These are phyloP conservation scores for Drosophila repleta DNA, from an alignment of 1,140 invertebrate species.

Conservation along the genomic window DNA sequence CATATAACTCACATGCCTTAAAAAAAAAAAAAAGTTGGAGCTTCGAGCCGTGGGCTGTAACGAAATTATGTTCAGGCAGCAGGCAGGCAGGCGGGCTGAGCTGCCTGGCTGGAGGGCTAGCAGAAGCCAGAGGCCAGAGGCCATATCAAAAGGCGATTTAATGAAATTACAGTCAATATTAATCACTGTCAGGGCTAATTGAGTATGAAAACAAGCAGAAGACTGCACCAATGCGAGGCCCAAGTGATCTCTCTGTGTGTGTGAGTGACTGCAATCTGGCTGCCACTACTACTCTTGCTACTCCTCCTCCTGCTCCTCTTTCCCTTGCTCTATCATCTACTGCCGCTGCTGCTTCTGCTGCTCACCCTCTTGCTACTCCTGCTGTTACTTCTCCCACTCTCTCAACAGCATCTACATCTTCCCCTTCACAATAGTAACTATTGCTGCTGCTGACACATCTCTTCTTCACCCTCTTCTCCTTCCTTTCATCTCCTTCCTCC, in stretches of 20 bases:
- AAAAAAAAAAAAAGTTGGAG: not conserved
- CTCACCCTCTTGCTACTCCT: too few relatives aligned
- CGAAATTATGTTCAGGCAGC: conserved; percentile 59
- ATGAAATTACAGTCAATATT: conserved; percentile 80
- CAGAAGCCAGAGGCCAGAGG: conserved; percentile 13
- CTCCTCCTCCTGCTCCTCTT: too few relatives aligned
- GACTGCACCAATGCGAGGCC: not conserved
- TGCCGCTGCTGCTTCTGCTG: too few relatives aligned
- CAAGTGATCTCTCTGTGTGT: not conserved
- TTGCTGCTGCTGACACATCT: too few relatives aligned
- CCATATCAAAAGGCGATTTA: conserved; percentile 76
- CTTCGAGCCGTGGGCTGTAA: conserved; percentile 30
- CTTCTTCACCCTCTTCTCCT: too few relatives aligned
- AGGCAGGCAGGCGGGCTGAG: not conserved
- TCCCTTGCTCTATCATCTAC: too few relatives aligned
- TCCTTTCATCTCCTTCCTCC: too few relatives aligned
- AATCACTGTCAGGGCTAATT: conserved; percentile 79
- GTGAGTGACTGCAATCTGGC: not conserved
- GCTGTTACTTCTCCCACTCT: too few relatives aligned
- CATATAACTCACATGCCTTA: conserved; percentile 15
- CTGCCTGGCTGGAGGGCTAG: not conserved
- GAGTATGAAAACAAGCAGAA: conserved; percentile 74
- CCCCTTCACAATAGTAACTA: too few relatives aligned
- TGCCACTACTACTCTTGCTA: not conserved
- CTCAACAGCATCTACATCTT: too few relatives aligned